Conservation (phyloP, 2,113 vertebrate genomes). For the Misgurnus mizolepis region DNA sequence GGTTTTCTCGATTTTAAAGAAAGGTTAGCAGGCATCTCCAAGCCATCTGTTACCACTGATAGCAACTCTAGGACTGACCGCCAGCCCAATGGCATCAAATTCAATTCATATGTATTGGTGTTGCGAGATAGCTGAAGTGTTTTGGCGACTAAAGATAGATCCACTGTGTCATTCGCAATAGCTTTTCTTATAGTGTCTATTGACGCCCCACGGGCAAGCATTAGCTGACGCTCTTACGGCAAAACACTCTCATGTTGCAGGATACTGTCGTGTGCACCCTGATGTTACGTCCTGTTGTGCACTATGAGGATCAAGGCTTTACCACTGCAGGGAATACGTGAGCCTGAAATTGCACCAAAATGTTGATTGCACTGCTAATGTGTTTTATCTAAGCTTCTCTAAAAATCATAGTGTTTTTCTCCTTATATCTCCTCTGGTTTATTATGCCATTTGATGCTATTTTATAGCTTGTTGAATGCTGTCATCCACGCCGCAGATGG, state of each 20-base stretch:
- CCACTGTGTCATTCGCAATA: conserved; percentile 26
- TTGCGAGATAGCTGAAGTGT: conserved; percentile 20
- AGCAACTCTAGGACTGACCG: conserved; percentile 20
- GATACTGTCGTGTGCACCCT: conserved; percentile 4
- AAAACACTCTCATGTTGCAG: conserved; percentile 10
- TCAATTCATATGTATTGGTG: conserved; percentile 26
- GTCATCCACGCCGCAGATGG: conserved; percentile 21
- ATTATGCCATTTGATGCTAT: conserved; percentile 37
- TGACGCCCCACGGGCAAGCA: conserved; percentile 13
- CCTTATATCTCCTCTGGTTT: conserved; percentile 24
- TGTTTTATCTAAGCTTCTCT: conserved; percentile 32
- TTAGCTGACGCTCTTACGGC: conserved; percentile 39
- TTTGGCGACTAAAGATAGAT: conserved; percentile 32
- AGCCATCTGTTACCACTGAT: conserved; percentile 15
- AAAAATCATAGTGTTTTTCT: conserved; percentile 3
- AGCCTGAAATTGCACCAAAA: conserved; percentile 30
- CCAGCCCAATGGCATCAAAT: conserved; percentile 22
- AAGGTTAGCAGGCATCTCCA: conserved; percentile 1
- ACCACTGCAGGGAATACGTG: conserved; percentile 23
- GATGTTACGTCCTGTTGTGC: conserved; percentile 31
- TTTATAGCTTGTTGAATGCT: conserved; percentile 29
- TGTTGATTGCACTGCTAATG: conserved; percentile 40
- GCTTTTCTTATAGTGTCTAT: conserved; percentile 17
- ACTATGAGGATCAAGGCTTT: conserved; percentile 29
- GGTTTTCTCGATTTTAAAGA: conserved; percentile 28